These are phyloP conservation scores for Pteruthius melanotis DNA, from an alignment of 2,113 vertebrate genomes.

Conservation along the genomic window DNA sequence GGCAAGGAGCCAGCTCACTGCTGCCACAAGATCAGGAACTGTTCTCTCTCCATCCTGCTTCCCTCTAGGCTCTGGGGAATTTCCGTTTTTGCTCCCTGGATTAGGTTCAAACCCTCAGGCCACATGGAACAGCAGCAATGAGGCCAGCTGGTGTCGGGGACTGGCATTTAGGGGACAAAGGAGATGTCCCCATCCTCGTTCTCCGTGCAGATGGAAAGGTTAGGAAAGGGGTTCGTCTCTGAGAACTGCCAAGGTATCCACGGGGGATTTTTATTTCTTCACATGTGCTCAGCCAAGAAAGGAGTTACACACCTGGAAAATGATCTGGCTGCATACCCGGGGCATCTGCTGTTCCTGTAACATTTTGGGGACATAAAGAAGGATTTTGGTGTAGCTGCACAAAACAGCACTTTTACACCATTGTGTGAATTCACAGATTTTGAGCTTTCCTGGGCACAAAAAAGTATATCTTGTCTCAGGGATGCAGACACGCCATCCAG, in stretches of 20 bases:
- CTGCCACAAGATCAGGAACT: neutral
- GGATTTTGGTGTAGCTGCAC: neutral
- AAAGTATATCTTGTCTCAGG: neutral
- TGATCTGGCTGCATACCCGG: neutral
- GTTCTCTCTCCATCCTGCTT: neutral
- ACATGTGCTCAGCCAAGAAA: rapidly evolving
- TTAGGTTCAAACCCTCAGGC: neutral
- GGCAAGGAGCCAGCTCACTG: neutral
- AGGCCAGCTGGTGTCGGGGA: neutral
- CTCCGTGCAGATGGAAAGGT: neutral
- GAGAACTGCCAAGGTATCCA: neutral
- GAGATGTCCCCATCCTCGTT: neutral
- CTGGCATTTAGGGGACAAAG: neutral
- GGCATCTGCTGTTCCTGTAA: neutral
- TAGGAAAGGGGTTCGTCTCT: neutral
- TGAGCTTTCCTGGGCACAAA: neutral
- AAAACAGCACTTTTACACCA: neutral
- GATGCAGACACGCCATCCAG: neutral
- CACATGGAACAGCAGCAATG: neutral
- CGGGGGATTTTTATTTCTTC: neutral
- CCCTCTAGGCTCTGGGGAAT: neutral
- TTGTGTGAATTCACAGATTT: neutral
- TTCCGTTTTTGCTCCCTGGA: neutral
- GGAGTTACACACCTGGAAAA: neutral
- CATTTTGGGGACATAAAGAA: neutral